A percentile compares a stretch with the other conserved stretches of the same genome.
Evolutionary conservation across 2,888 invertebrate species (phyloP).

Genomic region (Kuschelorhynchus macadamiae): DNA sequence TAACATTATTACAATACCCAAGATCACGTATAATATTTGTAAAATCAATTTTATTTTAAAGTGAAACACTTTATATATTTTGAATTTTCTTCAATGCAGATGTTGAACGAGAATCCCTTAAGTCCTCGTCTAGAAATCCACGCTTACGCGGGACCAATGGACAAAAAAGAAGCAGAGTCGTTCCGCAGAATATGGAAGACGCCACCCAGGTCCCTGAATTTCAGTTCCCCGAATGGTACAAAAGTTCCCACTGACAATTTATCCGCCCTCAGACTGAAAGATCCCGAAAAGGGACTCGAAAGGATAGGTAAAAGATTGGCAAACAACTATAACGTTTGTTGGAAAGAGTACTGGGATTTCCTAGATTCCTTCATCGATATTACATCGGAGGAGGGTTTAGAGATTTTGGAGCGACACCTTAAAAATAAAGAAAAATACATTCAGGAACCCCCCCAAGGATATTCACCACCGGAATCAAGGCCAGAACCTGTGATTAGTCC

Average conservation of each 20-base stretch:
- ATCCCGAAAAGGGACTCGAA: slow-evolving; percentile 91
- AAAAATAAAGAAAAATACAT: slow-evolving; percentile 40
- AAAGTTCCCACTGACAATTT: slow-evolving; percentile 44
- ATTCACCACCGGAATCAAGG: slow-evolving; percentile 36
- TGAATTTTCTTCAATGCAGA: slow-evolving; percentile 68
- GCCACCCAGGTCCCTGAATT: slow-evolving; percentile 74
- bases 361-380: slow-evolving; percentile 87
- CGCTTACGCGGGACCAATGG: slow-evolving; percentile 95
- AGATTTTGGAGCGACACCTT: slow-evolving; percentile 82
- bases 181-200: slow-evolving; percentile 89
- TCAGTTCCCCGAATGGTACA: slow-evolving; percentile 50
- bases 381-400: slow-evolving; percentile 79
- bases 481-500: slow-evolving; percentile 67
- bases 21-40: neutral
- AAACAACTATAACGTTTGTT: slow-evolving; percentile 79
- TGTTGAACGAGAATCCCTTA: slow-evolving; percentile 76
- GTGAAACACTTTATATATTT: neutral
- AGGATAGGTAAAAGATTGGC: slow-evolving; percentile 83
- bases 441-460: slow-evolving; percentile 31
- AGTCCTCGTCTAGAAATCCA: slow-evolving; percentile 82
- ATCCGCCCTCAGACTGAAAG: slow-evolving; percentile 67
- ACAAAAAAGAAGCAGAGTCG: slow-evolving; percentile 76
- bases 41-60: neutral
- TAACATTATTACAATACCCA: no score
- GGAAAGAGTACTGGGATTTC: slow-evolving; percentile 96